Conservation (phyloP, 2,113 vertebrate species). For the Phyllostomus hastatus region DNA sequence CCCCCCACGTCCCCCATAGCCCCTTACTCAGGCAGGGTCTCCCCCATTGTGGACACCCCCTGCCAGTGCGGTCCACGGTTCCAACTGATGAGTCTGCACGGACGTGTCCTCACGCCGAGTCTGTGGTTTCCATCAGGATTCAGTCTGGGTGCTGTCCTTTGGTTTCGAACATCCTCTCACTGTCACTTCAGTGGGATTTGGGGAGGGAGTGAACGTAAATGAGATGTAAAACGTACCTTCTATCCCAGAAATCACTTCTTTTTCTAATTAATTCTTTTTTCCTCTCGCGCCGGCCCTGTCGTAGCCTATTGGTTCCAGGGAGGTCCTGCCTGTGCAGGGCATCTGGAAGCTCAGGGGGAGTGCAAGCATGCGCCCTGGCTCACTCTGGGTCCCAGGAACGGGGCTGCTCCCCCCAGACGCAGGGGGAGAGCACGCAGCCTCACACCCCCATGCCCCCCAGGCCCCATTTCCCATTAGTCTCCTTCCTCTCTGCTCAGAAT, state of each 20-base stretch:
- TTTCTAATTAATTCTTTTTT: not conserved
- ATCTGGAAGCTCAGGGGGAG: too few relatives aligned
- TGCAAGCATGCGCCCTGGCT: not conserved
- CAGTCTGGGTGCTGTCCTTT: not conserved
- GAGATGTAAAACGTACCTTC: not conserved
- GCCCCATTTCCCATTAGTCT: not conserved
- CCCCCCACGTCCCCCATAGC: accelerated
- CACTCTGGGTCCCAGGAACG: not conserved
- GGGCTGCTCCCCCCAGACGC: not conserved
- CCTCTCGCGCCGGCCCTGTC: not conserved
- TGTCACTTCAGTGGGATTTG: not conserved
- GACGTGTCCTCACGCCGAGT: not conserved
- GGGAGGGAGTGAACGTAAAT: not conserved
- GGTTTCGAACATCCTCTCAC: not conserved
- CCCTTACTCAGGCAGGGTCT: accelerated
- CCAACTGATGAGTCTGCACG: accelerated
- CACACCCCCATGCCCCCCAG: not conserved
- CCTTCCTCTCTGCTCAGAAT: not conserved
- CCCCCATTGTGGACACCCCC: accelerated
- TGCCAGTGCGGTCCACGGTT: not conserved
- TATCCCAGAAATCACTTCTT: not conserved
- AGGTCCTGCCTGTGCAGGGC: not conserved
- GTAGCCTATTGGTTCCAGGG: not conserved
- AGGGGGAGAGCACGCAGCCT: not conserved
- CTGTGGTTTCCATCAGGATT: not conserved